These are phyloP conservation scores for Siniperca undulata DNA, from an alignment of 2,797 vertebrate genomes.

Conservation along the genomic window DNA sequence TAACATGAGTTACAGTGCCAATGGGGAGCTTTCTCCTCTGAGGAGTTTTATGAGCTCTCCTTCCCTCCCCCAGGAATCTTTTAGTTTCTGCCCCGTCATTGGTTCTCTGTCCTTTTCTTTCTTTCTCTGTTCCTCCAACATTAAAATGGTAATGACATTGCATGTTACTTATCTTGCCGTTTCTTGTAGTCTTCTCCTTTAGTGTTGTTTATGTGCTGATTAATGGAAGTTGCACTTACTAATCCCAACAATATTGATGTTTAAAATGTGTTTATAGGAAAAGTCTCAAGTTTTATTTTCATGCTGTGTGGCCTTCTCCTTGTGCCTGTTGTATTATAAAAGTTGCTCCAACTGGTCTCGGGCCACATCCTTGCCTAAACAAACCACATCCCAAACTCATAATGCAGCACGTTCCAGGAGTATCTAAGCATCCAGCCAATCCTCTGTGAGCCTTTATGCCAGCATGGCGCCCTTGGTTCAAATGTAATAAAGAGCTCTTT, in stretches of 20 bases:
- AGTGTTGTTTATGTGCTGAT: conserved; percentile 33
- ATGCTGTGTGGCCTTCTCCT: conserved; percentile 34
- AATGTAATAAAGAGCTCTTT: conserved; percentile 79
- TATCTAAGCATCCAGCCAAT: conserved; percentile 55
- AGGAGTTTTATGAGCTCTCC: conserved; percentile 71
- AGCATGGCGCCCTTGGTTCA: conserved; percentile 60
- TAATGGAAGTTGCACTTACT: conserved; percentile 22
- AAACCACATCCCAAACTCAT: conserved; percentile 59
- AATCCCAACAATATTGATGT: conserved; percentile 27
- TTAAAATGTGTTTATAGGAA: conserved; percentile 8
- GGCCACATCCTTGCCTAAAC: conserved; percentile 54
- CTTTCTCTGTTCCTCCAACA: conserved; percentile 20
- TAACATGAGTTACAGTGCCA: conserved; percentile 89
- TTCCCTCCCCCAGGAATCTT: conserved; percentile 71
- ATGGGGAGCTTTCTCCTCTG: conserved; percentile 66
- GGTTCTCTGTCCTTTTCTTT: conserved; percentile 48
- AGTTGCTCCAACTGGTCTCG: conserved; percentile 41
- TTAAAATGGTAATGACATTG: conserved; percentile 57
- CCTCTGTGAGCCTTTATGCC: conserved; percentile 56
- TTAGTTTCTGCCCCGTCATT: conserved; percentile 61
- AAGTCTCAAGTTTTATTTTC: conserved; percentile 34
- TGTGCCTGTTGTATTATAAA: conserved; percentile 29
- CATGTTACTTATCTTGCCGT: conserved; percentile 18
- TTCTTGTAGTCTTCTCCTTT: not conserved
- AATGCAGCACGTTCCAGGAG: conserved; percentile 40